phyloP scores from a whole-genome alignment of 1,140 invertebrate species.

The Lysiphlebus fabarum region DNA sequence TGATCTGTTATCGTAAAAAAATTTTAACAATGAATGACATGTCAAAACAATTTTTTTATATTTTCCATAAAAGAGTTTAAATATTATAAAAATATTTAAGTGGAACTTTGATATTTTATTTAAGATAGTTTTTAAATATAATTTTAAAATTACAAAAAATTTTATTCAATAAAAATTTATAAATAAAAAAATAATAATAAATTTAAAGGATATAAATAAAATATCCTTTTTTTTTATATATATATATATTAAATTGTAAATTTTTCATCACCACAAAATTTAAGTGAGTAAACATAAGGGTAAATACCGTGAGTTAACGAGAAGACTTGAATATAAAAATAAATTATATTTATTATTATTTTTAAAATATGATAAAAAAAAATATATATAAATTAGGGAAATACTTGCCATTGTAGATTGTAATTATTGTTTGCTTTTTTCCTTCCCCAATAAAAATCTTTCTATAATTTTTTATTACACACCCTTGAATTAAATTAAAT shows the following conservation, averaged over 20 bases:
- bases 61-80: slow-evolving; percentile 15
- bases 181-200: slow-evolving; percentile 7
- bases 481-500: slow-evolving; percentile 10
- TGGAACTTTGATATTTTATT: slow-evolving; percentile 43
- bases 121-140: slow-evolving; percentile 35
- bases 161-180: slow-evolving; percentile 9
- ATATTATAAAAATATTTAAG: slow-evolving; percentile 48
- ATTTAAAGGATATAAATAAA: slow-evolving; percentile 2
- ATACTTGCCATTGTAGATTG: slow-evolving; percentile 15
- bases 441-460: slow-evolving; percentile 3
- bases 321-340: slow-evolving; percentile 12
- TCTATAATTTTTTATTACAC: slow-evolving; percentile 10
- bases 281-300: slow-evolving; percentile 5
- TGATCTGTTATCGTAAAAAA: slow-evolving; percentile 31
- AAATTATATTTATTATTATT: no score
- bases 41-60: slow-evolving; percentile 35
- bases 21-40: slow-evolving; percentile 34
- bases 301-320: slow-evolving; percentile 14
- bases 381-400: slow-evolving; percentile 17
- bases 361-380: not conserved
- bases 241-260: no score
- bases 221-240: no score
- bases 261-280: not conserved
- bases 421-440: slow-evolving; percentile 22
- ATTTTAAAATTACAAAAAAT: not conserved